Evolutionary conservation across 2,113 vertebrate species (phyloP).

Genomic region (Pelusios castaneus): DNA sequence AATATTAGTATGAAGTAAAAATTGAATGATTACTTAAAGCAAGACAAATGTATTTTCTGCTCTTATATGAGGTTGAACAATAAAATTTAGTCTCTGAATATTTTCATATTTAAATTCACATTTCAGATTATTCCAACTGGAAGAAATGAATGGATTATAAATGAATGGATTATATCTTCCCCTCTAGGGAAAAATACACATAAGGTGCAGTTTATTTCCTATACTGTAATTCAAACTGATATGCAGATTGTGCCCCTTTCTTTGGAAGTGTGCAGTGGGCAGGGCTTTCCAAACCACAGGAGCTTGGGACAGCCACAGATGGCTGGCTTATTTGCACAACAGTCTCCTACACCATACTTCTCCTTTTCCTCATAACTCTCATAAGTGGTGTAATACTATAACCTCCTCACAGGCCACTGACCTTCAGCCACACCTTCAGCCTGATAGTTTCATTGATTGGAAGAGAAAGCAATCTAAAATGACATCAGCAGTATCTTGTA

Average conservation of each 20-base stretch:
- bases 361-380: neutral
- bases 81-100: neutral
- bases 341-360: neutral
- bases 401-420: accelerated
- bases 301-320: neutral
- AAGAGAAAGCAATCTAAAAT: neutral
- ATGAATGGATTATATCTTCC: neutral
- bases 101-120: neutral
- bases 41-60: neutral
- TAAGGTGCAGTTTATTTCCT: too few species aligned
- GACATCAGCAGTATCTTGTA: neutral
- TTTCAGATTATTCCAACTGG: neutral
- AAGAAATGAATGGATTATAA: neutral
- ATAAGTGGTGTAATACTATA: accelerated
- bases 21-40: neutral
- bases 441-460: neutral
- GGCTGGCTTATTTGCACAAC: neutral
- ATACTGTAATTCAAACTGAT: too few species aligned
- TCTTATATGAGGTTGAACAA: conserved; percentile 14
- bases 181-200: too few species aligned
- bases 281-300: neutral
- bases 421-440: accelerated
- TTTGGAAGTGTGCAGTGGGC: neutral
- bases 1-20: conserved; percentile 44
- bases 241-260: too few species aligned